These are phyloP conservation scores for Drosophila nannoptera DNA, from an alignment of 1,140 invertebrate genomes.

Conservation along the genomic window DNA sequence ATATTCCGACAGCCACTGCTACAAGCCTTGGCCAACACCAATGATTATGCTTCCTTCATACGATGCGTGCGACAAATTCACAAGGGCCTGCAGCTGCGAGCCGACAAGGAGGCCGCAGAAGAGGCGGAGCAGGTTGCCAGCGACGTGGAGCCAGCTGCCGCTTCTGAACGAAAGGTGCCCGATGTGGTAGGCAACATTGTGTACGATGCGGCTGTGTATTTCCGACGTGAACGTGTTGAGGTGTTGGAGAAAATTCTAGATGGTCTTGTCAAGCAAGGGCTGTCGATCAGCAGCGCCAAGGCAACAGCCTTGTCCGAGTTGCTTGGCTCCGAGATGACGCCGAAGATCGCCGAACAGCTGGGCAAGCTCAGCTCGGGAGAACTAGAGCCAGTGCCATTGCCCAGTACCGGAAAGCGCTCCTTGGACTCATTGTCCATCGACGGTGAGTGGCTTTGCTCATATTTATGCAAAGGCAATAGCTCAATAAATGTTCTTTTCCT, in stretches of 20 bases:
- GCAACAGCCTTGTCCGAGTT: constrained; percentile 83
- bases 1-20: constrained; percentile 81
- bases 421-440: constrained; percentile 65
- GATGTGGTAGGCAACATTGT: constrained; percentile 81
- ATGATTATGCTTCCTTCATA: constrained; percentile 82
- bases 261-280: constrained; percentile 82
- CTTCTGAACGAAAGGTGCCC: constrained; percentile 3
- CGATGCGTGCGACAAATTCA: constrained; percentile 80
- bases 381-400: constrained; percentile 80
- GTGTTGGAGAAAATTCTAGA: constrained; percentile 79
- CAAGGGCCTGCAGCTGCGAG: constrained; percentile 73
- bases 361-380: constrained; percentile 83
- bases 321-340: constrained; percentile 83
- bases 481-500: too few relatives aligned
- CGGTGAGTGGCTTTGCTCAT: constrained; percentile 38
- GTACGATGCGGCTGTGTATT: constrained; percentile 76
- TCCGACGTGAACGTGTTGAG: constrained; percentile 55
- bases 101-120: constrained; percentile 28
- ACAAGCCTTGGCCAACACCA: constrained; percentile 80
- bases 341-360: constrained; percentile 82
- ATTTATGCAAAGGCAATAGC: neutral
- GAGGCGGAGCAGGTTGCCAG: constrained; percentile 19
- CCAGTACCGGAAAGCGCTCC: constrained; percentile 64
- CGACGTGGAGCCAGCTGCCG: constrained; percentile 12
- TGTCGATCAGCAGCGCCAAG: constrained; percentile 82